Base-by-base conservation (phyloP, 2,113 vertebrate species). In the Pachycephala philippinensis region DNA sequence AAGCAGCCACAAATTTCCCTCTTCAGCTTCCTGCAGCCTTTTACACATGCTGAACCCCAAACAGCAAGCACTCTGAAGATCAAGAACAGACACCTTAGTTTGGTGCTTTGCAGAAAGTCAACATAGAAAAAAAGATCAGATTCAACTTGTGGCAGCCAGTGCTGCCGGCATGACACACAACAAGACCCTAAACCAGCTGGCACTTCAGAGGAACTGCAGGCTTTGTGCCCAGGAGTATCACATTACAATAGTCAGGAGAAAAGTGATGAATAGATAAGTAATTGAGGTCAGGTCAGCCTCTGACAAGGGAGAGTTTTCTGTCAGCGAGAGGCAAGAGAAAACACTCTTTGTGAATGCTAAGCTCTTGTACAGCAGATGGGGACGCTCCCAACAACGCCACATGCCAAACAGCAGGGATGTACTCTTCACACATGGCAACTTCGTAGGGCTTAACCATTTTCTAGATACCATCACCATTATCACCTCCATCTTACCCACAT, bases 191-290 rank as follows among this genome's bases (percentile, higher is more conserved):
- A 89, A 89, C 68, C 95, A 94, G 89, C 68, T 64, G 61, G 80
- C 52, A 21, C 47, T 89, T 81, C 95, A 69, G 68, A 87, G 64
- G 87, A 89, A n/a, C 54, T 26, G 56, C 47, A 89, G 76, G 87
- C 80, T 66, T 74, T 3, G 2, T 57, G 80, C 84, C 66, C 86
- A 88, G 61, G 57, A 85, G 44, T 52, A 88, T 86, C 75, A 13
- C 40, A 22, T 92, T 88, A 56, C 95, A 86, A 77, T 10, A 92
- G 91, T 28, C 59, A 50, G 50, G 56, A 94, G 49, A 37, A 90
- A 93, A 96, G 86, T 72, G 89, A 96, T 90, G 84, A 91, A 92
- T 57, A 95, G 79, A 28, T 81, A 83, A 94, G 84, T 84, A 93
- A 93, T 69, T 77, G 72, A 91, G 93, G 89, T 87, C 91, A 92